Conservation (phyloP, 2,113 vertebrate genomes). For the Malurus cyaneus region DNA sequence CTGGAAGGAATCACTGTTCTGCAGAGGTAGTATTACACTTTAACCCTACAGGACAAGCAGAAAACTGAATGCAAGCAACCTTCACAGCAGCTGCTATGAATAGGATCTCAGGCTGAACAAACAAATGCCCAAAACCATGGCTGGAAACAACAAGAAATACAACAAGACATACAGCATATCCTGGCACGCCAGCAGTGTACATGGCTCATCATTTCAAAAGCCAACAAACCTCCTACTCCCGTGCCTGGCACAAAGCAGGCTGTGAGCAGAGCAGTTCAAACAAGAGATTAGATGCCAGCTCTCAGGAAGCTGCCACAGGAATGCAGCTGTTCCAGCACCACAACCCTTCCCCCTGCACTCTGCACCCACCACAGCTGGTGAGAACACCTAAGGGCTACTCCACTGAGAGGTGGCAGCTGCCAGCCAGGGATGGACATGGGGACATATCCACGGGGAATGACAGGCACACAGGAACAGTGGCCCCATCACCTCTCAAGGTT, state of each 20-base stretch:
- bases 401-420: background rate
- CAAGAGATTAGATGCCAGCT: background rate
- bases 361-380: background rate
- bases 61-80: constrained; percentile 36
- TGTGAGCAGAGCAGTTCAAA: background rate
- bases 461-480: background rate
- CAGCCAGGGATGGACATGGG: background rate
- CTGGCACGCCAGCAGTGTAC: constrained; percentile 6
- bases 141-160: constrained; percentile 9
- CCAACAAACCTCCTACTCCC: background rate
- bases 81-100: constrained; percentile 50
- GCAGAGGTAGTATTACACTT: constrained; percentile 1
- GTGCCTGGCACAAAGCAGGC: background rate
- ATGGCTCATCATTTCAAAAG: background rate
- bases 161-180: background rate
- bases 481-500: background rate
- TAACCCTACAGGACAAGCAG: constrained; percentile 37
- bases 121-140: constrained; percentile 27
- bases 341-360: background rate
- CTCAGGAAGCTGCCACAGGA: background rate
- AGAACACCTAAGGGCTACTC: background rate
- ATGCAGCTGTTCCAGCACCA: background rate
- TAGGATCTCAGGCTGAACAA: constrained; percentile 29
- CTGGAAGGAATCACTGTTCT: background rate
- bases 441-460: rapidly evolving